Evolutionary conservation across 2,113 vertebrate species (phyloP).

Genomic region (Platysteira castanea): DNA sequence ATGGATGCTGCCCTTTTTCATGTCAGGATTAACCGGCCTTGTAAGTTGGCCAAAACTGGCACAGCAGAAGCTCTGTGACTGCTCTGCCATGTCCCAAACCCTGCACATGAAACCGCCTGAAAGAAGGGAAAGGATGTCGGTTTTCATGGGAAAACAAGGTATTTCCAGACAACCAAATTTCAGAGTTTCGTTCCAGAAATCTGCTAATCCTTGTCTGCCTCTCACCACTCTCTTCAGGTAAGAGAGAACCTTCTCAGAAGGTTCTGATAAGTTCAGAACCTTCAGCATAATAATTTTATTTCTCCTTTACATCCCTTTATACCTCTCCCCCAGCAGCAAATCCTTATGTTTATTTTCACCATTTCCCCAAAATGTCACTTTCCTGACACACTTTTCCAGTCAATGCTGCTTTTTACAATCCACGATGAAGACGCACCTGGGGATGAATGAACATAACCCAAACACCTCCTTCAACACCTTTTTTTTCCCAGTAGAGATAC

Average conservation of each 20-base stretch:
- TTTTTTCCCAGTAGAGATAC: background rate
- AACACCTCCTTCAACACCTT: background rate
- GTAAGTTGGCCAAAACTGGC: background rate
- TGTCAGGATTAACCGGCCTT: constrained; percentile 28
- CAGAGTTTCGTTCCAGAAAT: background rate
- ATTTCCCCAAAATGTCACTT: background rate
- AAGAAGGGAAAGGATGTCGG: background rate
- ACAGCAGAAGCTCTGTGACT: background rate
- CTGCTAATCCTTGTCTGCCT: background rate
- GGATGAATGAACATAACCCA: background rate
- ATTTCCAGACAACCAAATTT: background rate
- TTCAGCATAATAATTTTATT: background rate
- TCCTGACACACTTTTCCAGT: background rate
- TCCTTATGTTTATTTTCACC: background rate
- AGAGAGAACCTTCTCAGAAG: no score
- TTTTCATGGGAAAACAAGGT: background rate
- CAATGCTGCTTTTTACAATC: background rate
- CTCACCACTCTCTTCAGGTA: background rate
- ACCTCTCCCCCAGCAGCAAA: background rate
- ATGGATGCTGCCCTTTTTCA: constrained; percentile 6
- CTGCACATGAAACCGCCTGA: background rate
- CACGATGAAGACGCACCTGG: rapidly evolving
- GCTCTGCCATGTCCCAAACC: background rate
- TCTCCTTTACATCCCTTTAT: background rate
- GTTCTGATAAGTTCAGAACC: background rate